These are phyloP conservation scores for Laterallus jamaicensis DNA, from an alignment of 2,113 vertebrate genomes.

Conservation along the genomic window DNA sequence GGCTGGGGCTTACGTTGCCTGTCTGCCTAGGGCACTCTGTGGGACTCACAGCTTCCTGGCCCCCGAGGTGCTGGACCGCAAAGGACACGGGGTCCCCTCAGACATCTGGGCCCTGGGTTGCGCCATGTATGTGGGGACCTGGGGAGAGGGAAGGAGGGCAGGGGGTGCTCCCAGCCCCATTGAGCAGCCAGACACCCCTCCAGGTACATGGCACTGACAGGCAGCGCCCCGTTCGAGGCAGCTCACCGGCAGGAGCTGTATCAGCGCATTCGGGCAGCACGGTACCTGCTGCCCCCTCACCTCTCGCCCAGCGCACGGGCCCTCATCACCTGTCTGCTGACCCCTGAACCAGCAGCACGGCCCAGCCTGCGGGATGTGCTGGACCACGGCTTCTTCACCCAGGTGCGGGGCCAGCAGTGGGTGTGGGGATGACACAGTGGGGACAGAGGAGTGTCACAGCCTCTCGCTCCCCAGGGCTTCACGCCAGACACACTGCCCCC, in stretches of 20 bases:
- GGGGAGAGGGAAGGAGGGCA: accelerated
- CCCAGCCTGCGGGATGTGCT: conserved; percentile 53
- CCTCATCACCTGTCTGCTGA: conserved; percentile 64
- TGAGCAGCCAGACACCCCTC: background rate
- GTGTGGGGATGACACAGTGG: accelerated
- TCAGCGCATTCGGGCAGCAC: background rate
- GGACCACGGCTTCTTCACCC: conserved; percentile 66
- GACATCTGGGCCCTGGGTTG: conserved; percentile 78
- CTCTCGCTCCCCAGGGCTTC: conserved; percentile 49
- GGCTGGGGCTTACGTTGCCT: too few relatives aligned
- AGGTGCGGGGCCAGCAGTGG: background rate
- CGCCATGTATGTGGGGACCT: conserved; percentile 31
- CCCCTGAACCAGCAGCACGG: background rate
- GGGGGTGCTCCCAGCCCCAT: accelerated
- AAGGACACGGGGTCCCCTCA: conserved; percentile 63
- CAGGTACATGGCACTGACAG: conserved; percentile 66
- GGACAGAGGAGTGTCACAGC: too few relatives aligned
- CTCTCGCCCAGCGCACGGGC: background rate
- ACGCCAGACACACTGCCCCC: conserved; percentile 48
- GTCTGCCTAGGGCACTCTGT: conserved; percentile 54
- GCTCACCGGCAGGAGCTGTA: conserved; percentile 53
- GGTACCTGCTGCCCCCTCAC: background rate
- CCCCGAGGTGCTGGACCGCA: conserved; percentile 70
- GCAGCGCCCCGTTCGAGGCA: conserved; percentile 58
- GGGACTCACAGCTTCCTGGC: conserved; percentile 73